Percentiles rank a stretch among this genome's conserved stretches.
Evolutionary conservation across 2,888 invertebrate species (phyloP).

Genomic region (Agrotis clavis): DNA sequence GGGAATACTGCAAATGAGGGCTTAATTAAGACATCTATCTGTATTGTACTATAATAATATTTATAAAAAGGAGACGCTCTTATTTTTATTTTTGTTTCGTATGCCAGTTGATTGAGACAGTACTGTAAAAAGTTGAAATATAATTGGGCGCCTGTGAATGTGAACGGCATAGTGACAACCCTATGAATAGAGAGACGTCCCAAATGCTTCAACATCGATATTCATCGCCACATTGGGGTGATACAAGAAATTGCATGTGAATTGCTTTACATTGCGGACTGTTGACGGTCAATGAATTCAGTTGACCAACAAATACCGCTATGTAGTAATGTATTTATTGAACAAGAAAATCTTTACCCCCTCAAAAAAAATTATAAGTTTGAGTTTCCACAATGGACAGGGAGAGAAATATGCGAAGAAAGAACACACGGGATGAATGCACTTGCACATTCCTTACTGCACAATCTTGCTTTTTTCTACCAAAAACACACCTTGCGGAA

Average conservation of each 20-base stretch:
- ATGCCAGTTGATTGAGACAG: conserved; percentile 53
- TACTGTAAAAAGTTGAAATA: conserved; percentile 46
- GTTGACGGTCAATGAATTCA: too few species aligned
- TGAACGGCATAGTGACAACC: conserved; percentile 23
- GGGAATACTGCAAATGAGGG: conserved; percentile 59
- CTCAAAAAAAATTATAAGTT: too few species aligned
- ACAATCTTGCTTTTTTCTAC: background rate
- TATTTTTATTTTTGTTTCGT: conserved; percentile 49
- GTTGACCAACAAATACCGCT: too few species aligned
- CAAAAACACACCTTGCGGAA: background rate
- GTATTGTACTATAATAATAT: conserved; percentile 59
- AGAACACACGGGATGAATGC: too few species aligned
- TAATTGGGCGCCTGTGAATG: conserved; percentile 45
- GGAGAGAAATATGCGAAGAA: too few species aligned
- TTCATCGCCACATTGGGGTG: too few species aligned
- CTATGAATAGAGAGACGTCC: conserved; percentile 4
- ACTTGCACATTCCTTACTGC: background rate
- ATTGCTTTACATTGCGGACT: too few species aligned
- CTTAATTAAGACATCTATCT: conserved; percentile 68
- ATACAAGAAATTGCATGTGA: too few species aligned
- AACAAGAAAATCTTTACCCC: too few species aligned
- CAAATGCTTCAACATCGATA: background rate
- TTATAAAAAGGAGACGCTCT: conserved; percentile 46
- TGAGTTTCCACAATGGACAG: too few species aligned
- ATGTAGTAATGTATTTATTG: too few species aligned